Base-by-base conservation (phyloP, 2,113 vertebrate species). In the Haemorhous mexicanus region DNA sequence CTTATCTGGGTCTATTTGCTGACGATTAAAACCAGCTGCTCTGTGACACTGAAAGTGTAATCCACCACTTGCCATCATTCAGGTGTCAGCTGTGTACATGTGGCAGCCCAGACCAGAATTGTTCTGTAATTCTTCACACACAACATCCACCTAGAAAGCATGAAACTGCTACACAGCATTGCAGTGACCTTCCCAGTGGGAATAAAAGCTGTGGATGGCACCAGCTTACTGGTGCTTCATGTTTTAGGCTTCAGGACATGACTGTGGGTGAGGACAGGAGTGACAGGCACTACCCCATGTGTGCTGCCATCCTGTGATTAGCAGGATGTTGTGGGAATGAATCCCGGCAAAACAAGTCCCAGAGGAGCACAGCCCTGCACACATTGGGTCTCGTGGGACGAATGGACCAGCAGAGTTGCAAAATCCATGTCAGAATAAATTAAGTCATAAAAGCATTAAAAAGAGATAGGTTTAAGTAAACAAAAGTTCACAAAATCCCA, bases 321-420 rank as follows among this genome's bases (percentile, higher is more conserved):
- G 32, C 23, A 21, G 56, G 20, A 53, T 11, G 14, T 1, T 3
- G 2, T 21, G 20, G 39, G 39, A 44, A 49, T 37, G 37, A 53
- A 58, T 21, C 23, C 68, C 64, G 58, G 47, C 27, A 52, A 24
- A 17, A 33, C 0, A 3, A 20, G 15, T 63, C 41, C 66, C 32
- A 47, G 67, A 78, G 62, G 24, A 73, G 76, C 43, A 32, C 28
- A 55, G 49, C 28, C 43, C 62, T 37, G 50, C 32, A 33, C 35
- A 69, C 4, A 1, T 1, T 74, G 11, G 6, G 9, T 52, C 35
- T 41, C 1, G 1, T 1, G 7, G 17, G 33, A 21, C 27, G 37
- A 61, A 46, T 17, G 32, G 30, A 37, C 27, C 4, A 52, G 47
- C 1, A 1, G 41, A 66, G 30, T 10, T 62, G 19, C 62, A 39